Conservation (phyloP, 2,888 invertebrate species). For the Eupithecia inturbata region DNA sequence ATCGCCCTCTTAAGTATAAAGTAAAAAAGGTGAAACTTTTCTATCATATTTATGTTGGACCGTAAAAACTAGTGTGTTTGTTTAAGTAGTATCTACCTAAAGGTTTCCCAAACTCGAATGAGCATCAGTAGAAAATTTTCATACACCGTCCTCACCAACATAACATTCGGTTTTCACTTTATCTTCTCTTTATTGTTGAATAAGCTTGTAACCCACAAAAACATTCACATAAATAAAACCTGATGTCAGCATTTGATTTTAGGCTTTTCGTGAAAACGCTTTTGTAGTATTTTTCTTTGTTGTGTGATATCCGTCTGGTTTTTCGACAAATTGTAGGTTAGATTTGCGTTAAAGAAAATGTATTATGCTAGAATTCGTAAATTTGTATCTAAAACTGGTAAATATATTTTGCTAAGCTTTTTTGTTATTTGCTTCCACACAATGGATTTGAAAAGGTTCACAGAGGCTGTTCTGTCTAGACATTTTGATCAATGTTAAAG, state of each 20-base stretch:
- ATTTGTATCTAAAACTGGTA: neutral
- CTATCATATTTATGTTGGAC: no score
- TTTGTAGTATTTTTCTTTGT: conserved; percentile 15
- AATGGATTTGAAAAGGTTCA: conserved; percentile 11
- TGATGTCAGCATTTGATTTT: conserved; percentile 2
- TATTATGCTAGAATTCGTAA: conserved; percentile 8
- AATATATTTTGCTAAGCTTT: neutral
- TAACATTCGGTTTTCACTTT: no score
- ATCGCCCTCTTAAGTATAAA: no score
- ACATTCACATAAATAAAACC: neutral
- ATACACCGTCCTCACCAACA: no score
- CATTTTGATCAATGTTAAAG: conserved; percentile 1
- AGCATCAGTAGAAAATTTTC: no score
- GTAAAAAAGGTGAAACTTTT: no score
- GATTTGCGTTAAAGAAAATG: conserved; percentile 1
- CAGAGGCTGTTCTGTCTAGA: conserved; percentile 7
- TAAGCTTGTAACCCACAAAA: neutral
- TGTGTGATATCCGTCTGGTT: neutral
- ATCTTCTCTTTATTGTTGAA: no score
- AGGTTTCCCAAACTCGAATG: no score
- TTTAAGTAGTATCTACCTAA: no score
- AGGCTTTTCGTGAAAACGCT: neutral
- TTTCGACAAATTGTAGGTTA: neutral
- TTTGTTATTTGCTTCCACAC: conserved; percentile 10
- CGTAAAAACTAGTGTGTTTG: no score